Conservation (phyloP, 2,113 vertebrate genomes). For the Melanostigma gelatinosum region DNA sequence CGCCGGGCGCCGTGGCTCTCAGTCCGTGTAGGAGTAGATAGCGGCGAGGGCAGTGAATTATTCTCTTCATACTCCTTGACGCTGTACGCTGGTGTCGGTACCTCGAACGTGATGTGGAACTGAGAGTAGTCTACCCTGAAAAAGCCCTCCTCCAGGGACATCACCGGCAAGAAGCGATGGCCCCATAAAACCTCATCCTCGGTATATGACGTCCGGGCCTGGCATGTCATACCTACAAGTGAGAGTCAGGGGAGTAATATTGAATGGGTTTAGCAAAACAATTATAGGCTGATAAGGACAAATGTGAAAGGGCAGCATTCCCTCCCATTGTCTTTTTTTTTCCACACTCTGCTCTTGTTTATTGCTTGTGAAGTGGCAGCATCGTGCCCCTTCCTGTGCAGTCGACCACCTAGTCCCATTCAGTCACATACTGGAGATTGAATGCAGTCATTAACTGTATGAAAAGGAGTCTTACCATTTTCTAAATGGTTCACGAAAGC, state of each 20-base stretch:
- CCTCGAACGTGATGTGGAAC: constrained; percentile 91
- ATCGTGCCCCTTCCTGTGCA: constrained; percentile 6
- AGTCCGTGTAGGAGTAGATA: constrained; percentile 71
- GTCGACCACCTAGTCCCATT: constrained; percentile 5
- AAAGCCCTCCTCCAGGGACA: constrained; percentile 92
- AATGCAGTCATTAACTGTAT: constrained; percentile 14
- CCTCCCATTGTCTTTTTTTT: constrained; percentile 24
- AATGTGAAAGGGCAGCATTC: constrained; percentile 24
- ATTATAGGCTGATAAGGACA: not conserved
- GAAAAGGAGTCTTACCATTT: constrained; percentile 8
- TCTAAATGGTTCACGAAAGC: constrained; percentile 33
- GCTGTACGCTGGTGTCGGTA: constrained; percentile 88
- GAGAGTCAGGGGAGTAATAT: not conserved
- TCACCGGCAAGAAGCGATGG: constrained; percentile 90
- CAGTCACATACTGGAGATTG: constrained; percentile 30
- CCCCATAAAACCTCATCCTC: constrained; percentile 94
- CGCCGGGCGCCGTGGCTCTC: constrained; percentile 70
- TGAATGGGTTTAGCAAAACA: constrained; percentile 13
- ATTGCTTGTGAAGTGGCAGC: constrained; percentile 10
- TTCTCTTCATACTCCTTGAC: constrained; percentile 90
- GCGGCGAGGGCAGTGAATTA: constrained; percentile 79
- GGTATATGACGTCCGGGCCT: constrained; percentile 90
- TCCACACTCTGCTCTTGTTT: not conserved
- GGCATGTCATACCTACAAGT: constrained; percentile 89
- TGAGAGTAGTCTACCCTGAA: constrained; percentile 93